phyloP scores from a whole-genome alignment of 2,888 invertebrate genomes.

The Drosophila neonasuta region DNA sequence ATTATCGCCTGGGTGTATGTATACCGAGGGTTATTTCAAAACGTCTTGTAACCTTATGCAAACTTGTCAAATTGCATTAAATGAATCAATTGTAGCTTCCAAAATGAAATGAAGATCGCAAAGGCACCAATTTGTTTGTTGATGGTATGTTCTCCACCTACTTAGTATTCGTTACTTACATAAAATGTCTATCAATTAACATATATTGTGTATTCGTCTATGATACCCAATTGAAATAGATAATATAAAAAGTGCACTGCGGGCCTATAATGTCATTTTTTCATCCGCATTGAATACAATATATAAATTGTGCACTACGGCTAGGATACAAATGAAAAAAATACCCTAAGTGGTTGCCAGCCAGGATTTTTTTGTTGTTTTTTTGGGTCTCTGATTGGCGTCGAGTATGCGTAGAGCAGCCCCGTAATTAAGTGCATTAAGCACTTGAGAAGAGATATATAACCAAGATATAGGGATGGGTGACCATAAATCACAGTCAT shows the following conservation, averaged over 20 bases:
- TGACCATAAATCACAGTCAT: conserved; percentile 23
- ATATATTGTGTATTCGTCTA: neutral
- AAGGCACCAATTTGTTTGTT: conserved; percentile 43
- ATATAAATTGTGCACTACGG: conserved; percentile 28
- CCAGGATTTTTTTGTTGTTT: conserved; percentile 9
- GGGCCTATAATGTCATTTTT: conserved; percentile 24
- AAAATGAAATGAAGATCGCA: conserved; percentile 18
- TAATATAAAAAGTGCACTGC: conserved; percentile 27
- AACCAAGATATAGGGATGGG: conserved; percentile 1
- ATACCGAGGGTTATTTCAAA: conserved; percentile 46
- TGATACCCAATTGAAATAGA: conserved; percentile 3
- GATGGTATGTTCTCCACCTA: neutral
- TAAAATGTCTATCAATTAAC: neutral
- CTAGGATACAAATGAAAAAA: conserved; percentile 6
- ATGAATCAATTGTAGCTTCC: conserved; percentile 53
- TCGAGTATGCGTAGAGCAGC: conserved; percentile 1
- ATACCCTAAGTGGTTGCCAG: conserved; percentile 16
- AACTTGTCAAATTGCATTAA: conserved; percentile 32
- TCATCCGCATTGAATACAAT: conserved; percentile 22
- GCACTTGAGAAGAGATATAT: conserved; percentile 2
- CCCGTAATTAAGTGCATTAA: neutral
- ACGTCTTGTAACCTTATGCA: conserved; percentile 23
- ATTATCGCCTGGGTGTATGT: conserved; percentile 34
- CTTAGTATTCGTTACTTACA: neutral
- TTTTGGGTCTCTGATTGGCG: conserved; percentile 16